A percentile compares a stretch with the other conserved stretches of the same genome.
phyloP scores from a whole-genome alignment of 2,888 invertebrate species.

The Coleophora flavipennella region DNA sequence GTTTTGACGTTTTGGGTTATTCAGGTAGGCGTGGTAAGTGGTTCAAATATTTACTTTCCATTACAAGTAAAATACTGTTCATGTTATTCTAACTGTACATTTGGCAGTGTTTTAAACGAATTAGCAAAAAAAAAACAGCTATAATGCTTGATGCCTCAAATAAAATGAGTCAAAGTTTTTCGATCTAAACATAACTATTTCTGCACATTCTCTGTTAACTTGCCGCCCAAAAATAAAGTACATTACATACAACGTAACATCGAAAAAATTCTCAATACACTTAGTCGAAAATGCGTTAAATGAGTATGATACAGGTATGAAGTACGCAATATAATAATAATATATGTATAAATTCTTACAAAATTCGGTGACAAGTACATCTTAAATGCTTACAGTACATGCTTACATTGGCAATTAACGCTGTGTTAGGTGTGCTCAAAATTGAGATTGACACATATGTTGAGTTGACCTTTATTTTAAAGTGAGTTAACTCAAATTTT shows the following conservation, averaged over 20 bases:
- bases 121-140: too few relatives aligned
- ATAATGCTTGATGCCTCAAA: too few relatives aligned
- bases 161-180: too few relatives aligned
- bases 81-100: too few relatives aligned
- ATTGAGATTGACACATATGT: background rate
- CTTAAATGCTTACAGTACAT: constrained; percentile 34
- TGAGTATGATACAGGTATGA: constrained; percentile 67
- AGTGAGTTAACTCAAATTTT: too few relatives aligned
- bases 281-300: constrained; percentile 56
- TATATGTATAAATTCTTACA: constrained; percentile 51
- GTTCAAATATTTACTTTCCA: too few relatives aligned
- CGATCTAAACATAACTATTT: too few relatives aligned
- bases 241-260: constrained; percentile 18
- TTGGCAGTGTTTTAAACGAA: too few relatives aligned
- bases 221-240: background rate
- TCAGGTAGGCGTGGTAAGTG: too few relatives aligned
- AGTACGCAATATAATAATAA: constrained; percentile 21
- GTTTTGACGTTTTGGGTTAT: too few relatives aligned
- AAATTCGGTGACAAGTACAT: constrained; percentile 47
- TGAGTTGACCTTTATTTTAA: too few relatives aligned
- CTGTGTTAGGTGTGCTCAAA: background rate
- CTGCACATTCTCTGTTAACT: background rate
- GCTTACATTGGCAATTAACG: constrained; percentile 1
- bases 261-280: constrained; percentile 30
- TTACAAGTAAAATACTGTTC: too few relatives aligned